These are phyloP conservation scores for Eudemis profundana DNA, from an alignment of 2,888 invertebrate genomes.

Conservation along the genomic window DNA sequence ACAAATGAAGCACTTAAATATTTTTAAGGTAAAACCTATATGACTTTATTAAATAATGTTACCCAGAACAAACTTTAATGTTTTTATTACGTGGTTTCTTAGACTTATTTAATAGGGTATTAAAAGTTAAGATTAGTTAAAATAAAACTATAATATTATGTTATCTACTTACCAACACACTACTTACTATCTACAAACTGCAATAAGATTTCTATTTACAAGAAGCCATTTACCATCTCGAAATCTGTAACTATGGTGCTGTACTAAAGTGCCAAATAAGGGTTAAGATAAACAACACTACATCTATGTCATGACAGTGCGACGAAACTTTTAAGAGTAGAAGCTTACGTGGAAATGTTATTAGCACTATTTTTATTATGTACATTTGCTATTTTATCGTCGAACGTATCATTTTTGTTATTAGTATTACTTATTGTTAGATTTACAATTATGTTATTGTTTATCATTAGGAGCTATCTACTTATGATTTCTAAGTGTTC, in stretches of 20 bases:
- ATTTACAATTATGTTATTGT: slow-evolving; percentile 15
- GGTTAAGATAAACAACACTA: slow-evolving; percentile 40
- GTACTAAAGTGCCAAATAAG: slow-evolving; percentile 20
- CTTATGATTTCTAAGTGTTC: background rate
- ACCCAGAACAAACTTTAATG: too few relatives aligned
- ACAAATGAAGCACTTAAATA: background rate
- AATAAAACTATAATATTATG: background rate
- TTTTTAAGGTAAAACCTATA: too few relatives aligned
- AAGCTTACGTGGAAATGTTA: slow-evolving; percentile 15
- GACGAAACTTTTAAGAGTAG: background rate
- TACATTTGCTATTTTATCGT: slow-evolving; percentile 21
- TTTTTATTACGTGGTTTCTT: too few relatives aligned
- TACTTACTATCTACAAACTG: slow-evolving; percentile 37
- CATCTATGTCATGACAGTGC: slow-evolving; percentile 32
- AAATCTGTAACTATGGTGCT: slow-evolving; percentile 40
- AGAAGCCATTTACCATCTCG: slow-evolving; percentile 33
- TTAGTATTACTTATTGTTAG: slow-evolving; percentile 25
- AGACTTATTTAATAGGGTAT: too few relatives aligned
- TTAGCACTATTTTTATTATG: slow-evolving; percentile 29
- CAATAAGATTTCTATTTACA: slow-evolving; percentile 34
- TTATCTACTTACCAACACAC: slow-evolving; percentile 36
- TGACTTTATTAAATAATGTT: too few relatives aligned
- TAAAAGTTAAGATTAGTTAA: background rate
- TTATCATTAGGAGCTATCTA: background rate
- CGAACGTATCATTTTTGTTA: slow-evolving; percentile 1